Percentiles rank a stretch among this genome's conserved stretches.
Evolutionary conservation across 2,113 vertebrate genomes (phyloP).

Genomic region (Danio rerio): DNA sequence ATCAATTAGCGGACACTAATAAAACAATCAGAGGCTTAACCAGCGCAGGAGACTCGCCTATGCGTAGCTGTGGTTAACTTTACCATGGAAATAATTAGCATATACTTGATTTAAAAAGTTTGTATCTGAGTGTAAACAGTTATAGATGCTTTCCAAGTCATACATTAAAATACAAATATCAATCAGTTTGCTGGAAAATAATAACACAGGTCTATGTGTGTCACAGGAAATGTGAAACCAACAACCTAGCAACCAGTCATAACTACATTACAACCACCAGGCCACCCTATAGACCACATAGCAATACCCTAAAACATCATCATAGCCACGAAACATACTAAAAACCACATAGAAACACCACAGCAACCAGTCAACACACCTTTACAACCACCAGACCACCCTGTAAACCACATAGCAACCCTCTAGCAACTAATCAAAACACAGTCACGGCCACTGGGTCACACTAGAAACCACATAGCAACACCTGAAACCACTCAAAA

Average conservation of each 20-base stretch:
- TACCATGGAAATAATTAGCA: neutral
- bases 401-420: neutral
- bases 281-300: neutral
- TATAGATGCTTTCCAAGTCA: no score
- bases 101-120: neutral
- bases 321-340: neutral
- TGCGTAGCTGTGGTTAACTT: slow-evolving; percentile 38
- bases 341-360: neutral
- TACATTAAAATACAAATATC: no score
- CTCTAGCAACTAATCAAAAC: neutral
- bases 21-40: slow-evolving; percentile 54
- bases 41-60: slow-evolving; percentile 35
- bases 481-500: neutral
- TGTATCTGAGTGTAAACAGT: no score
- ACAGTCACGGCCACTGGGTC: neutral
- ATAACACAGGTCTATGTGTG: no score
- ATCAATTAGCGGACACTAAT: slow-evolving; percentile 71
- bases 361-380: neutral
- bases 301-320: neutral
- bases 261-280: neutral
- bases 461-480: neutral
- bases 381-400: neutral
- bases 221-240: neutral
- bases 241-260: neutral
- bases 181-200: no score